Evolutionary conservation across 2,888 invertebrate species (phyloP), one percentile per base, ranked within the genome.

Genomic region (Leptogaster cylindrica): DNA sequence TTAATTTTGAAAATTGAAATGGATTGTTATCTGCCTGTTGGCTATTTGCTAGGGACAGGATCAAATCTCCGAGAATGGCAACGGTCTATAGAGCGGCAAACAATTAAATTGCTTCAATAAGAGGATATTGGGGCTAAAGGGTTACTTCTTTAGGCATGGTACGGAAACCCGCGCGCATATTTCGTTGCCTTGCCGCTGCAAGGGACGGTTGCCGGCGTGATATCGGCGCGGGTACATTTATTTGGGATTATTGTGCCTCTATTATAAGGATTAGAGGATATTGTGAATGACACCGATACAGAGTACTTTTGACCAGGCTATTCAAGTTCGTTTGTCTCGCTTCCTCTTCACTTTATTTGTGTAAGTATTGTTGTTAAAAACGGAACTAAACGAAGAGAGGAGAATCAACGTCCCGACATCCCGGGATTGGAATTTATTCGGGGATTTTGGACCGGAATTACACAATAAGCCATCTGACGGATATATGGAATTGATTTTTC

Each of bases 161-260:
- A 18, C 14, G 20, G 16, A 7, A 44, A 12, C 27, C 39, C 12
- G 20, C 27, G 5, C 41, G 25, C 41, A 20, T 25, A 1, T n/a
- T 16, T 44, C 16, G 5, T 7, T 28, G 4, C 7, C 16, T 5
- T 10, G 8, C n/a, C 10, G 18, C 25, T 8, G 58, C 12, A 12
- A n/a, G 18, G 7, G 46, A 18, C 12, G 23, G 10, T n/a, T 48
- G 25, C 4, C 25, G 48, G 48, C 27, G 27, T 4, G n/a, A n/a
- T n/a, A n/a, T n/a, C n/a, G n/a, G n/a, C n/a, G n/a, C n/a, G n/a
- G n/a, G 44, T 44, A 5, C 61, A 28, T 61, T 61, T 61, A 61
- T 44, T 61, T 61, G 61, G 61, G 61, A 61, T 61, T 61, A 61
- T 44, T 61, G 16, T 44, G 61, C 28, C 61, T 44, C 61, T 44